Evolutionary conservation across 2,797 vertebrate genomes (phyloP), one percentile per base, ranked within the genome.

Genomic region (Dermochelys coriacea): DNA sequence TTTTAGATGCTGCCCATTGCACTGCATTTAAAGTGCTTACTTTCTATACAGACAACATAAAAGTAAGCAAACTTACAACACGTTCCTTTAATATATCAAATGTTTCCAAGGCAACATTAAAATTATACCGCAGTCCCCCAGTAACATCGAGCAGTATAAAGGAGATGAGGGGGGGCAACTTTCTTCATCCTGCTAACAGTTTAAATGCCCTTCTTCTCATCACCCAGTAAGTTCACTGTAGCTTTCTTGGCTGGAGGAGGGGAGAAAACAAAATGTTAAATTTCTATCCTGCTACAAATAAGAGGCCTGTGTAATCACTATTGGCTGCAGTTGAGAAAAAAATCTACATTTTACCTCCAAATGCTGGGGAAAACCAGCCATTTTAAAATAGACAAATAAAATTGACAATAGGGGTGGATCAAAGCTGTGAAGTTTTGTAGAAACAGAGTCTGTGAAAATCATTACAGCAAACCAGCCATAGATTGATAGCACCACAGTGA

Each of bases 141-240:
- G 57, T 85, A 95, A 97, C 84, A 95, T 64, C 74, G 87, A 96
- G 93, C 96, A 94, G 94, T 94, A 51, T 80, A 15, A 93, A 93
- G 90, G 91, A 94, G 85, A 90, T 23, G 3, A 31, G 34, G 84
- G 87, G n/a, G 75, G 94, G 93, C 41, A 95, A 94, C 95, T 61
- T 51, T 82, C 61, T 83, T 95, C 51, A 49, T 85, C 84, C 94
- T 71, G 79, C 84, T 75, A 41, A 9, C 18, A 27, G 29, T 68
- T 97, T 99, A 99, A 91, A 98, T 97, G 96, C 98, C 98, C 97
- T 99, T 99, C 98, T 99, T 99, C 96, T 99, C 99, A 71, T 99
- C 99, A 37, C 99, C 99, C 15, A 99, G 98, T 84, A 99, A 89
- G 96, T 99, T 99, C 93, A 99, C 99, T 52, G 99, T 98, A 54